Base-by-base conservation (phyloP, 2,888 invertebrate species). In the Drosophila bunnanda region DNA sequence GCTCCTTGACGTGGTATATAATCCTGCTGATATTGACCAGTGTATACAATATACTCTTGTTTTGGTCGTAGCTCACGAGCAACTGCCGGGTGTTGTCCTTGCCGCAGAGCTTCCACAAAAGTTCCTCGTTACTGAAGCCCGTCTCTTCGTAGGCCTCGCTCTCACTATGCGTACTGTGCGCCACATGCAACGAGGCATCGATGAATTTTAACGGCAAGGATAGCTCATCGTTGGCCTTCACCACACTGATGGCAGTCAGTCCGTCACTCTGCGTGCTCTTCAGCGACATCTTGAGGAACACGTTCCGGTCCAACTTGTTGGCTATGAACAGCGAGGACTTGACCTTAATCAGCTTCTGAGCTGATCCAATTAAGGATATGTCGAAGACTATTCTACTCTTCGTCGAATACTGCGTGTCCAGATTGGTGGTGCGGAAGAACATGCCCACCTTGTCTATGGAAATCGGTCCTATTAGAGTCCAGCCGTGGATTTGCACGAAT, bases 381-480 rank as follows among this genome's bases (percentile, higher is more conserved):
- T 97, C 97, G 90, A 99, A 96, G 50, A 99, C 97, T 30, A 99
- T 94, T 58, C 98, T 94, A 0, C 97, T 96, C 80, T 95, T 94
- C 30, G 90, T 91, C 30, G 79, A 76, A n/a, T 82, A 90, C 12
- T 86, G 80, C 53, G 88, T 82, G 46, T 91, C 91, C 39, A 86
- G 71, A 6, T 79, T 82, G 0, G 95, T 94, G 75, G 95, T 94
- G n/a, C 97, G 93, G 91, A 99, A 99, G 93, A 96, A 99, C 46
- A 97, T 95, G 3, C 99, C 99, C 25, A 99, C 98, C 92, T 97
- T 96, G 93, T 99, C 99, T 0, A 99, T 97, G 10, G 98, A 97
- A 17, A 99, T 96, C 1, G 99, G 98, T 79, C 96, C 95, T 56
- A 97, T 95, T 79, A 94, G 93, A 76, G 95, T 94, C 98, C 98